Conservation (phyloP, 92 coral and sea anemone genomes). For the Phenganax subtilis region DNA sequence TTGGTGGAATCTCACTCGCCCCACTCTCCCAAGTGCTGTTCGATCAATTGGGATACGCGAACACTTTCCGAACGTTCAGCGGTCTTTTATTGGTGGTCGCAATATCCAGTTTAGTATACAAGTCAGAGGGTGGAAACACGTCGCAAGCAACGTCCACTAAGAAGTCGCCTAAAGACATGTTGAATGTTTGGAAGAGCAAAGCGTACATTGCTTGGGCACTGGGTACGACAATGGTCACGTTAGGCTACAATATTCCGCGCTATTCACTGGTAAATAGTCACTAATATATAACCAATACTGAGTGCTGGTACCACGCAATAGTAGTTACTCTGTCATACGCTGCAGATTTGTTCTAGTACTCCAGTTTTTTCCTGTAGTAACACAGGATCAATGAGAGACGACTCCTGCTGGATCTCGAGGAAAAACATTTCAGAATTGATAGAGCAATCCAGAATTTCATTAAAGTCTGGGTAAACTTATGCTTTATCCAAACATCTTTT, state of each 20-base stretch:
- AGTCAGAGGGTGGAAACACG: conserved; percentile 35
- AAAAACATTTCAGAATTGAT: no score
- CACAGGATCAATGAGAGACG: no score
- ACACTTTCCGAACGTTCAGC: conserved; percentile 64
- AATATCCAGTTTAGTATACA: conserved; percentile 64
- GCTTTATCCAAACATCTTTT: not conserved
- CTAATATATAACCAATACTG: no score
- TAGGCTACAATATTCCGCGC: conserved; percentile 90
- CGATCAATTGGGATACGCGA: conserved; percentile 62
- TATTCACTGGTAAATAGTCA: conserved; percentile 67
- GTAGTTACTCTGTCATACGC: not conserved
- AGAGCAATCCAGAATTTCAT: no score
- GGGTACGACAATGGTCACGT: conserved; percentile 69
- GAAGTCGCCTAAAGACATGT: conserved; percentile 30
- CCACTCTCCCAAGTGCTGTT: conserved; percentile 71
- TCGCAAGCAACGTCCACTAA: conserved; percentile 31
- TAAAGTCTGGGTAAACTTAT: no score
- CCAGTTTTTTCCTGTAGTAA: no score
- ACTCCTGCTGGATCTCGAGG: no score
- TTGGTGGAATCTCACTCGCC: conserved; percentile 78
- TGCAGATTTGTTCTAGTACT: not conserved
- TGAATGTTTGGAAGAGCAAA: conserved; percentile 67
- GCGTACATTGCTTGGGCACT: conserved; percentile 81
- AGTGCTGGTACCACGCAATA: not conserved
- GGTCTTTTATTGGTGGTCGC: conserved; percentile 65